Evolutionary conservation across 1,140 invertebrate species (phyloP), one percentile per base, ranked within the genome.

Genomic region (Cryptotermes secundus): DNA sequence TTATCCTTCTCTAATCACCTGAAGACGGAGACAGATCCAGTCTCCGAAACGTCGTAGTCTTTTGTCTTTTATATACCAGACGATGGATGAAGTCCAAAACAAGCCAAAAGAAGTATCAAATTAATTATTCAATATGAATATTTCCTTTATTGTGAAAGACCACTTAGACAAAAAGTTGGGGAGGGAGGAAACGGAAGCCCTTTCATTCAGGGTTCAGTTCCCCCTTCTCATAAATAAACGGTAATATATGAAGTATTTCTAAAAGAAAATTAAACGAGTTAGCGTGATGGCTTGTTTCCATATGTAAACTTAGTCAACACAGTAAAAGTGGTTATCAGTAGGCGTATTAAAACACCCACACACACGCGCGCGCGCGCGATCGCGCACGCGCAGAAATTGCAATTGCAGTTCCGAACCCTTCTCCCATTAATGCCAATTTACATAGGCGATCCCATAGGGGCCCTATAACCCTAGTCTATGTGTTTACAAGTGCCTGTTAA

Each of bases 401-500:
- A 72, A 72, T 2, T 19, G 45, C 22, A 49, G 45, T 14, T 49
- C 12, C 3, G 16, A 3, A 14, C 26, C 26, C 9, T n/a, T 16
- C 26, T 31, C 26, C 1, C 59, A 72, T 72, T 72, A n/a, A 72
- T 72, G 59, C 31, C 45, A 3, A 49, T 49, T 22, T 49, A 19
- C 45, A 49, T 49, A 49, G 16, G 59, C 26, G 26, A 31, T 72
- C 26, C 59, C 59, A n/a, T 72, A 72, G 26, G 6, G 59, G 31
- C 59, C 26, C 26, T n/a, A 6, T 31, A n/a, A 72, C 59, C 59
- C 59, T 72, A 72, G n/a, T 31, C 26, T 72, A 72, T 31, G 59
- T 72, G 59, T 72, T 72, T n/a, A 72, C 59, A 72, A 72, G 59
- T 72, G 59, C 59, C 59, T 72, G 59, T 72, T 72, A 72, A 72